phyloP scores from a whole-genome alignment of 2,888 invertebrate species.

The Netelia virgata region DNA sequence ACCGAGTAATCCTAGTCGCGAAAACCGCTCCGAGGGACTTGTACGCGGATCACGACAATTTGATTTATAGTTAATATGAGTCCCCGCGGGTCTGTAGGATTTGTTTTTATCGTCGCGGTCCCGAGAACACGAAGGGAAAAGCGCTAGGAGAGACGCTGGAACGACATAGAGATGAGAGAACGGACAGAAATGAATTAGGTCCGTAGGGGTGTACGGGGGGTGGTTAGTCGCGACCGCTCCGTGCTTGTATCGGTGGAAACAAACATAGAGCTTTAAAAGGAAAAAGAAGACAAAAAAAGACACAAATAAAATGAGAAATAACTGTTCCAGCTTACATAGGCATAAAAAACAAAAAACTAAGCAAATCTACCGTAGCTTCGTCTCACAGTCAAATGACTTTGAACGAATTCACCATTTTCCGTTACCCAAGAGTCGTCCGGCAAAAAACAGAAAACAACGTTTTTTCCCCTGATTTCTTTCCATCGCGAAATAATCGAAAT shows the following conservation, averaged over 20 bases:
- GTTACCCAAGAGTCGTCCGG: no score
- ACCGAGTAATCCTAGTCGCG: conserved; percentile 56
- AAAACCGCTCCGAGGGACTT: conserved; percentile 56
- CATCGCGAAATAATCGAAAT: background rate
- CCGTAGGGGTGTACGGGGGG: conserved; percentile 9
- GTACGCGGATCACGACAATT: conserved; percentile 70
- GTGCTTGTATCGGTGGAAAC: conserved; percentile 25
- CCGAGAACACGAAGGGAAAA: conserved; percentile 18
- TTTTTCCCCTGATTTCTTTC: background rate
- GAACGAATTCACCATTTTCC: no score
- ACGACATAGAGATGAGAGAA: background rate
- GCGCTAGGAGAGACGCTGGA: background rate
- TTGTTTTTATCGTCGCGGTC: conserved; percentile 47
- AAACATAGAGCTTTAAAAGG: conserved; percentile 4
- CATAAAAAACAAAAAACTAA: no score
- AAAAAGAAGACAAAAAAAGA: background rate
- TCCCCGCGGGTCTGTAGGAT: conserved; percentile 41
- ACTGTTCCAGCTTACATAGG: background rate
- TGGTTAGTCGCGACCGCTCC: conserved; percentile 23
- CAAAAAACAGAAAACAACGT: background rate
- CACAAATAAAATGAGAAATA: background rate
- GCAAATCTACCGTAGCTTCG: no score
- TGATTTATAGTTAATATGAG: conserved; percentile 76
- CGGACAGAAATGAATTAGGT: conserved; percentile 57
- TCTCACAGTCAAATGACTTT: no score